phyloP scores from a whole-genome alignment of 1,140 invertebrate genomes.

The Anastatus disparis region DNA sequence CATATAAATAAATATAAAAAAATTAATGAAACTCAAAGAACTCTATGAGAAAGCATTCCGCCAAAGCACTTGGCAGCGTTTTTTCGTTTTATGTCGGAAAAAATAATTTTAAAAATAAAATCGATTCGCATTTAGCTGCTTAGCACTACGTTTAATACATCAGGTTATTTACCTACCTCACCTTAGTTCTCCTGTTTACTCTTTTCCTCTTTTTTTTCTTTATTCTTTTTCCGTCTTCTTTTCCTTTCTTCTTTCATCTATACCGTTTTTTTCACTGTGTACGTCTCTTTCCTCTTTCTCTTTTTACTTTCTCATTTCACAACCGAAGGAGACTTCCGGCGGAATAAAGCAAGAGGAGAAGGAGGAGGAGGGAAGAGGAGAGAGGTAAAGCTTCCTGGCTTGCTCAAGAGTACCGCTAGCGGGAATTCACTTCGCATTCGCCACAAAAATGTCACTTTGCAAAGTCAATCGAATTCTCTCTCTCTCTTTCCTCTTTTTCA shows the following conservation, averaged over 20 bases:
- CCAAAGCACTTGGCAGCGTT: no score
- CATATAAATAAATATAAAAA: no score
- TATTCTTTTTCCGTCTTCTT: no score
- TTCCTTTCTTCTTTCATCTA: neutral
- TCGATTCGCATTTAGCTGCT: no score
- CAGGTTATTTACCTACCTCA: neutral
- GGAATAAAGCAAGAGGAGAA: constrained; percentile 14
- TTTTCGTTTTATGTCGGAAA: no score
- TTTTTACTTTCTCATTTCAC: constrained; percentile 48
- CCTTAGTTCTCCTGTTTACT: neutral
- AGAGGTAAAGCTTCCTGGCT: constrained; percentile 19
- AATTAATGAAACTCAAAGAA: no score
- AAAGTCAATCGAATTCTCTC: constrained; percentile 23
- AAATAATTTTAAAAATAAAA: no score
- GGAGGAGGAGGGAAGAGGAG: neutral
- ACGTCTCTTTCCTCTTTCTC: neutral
- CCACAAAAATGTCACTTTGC: constrained; percentile 35
- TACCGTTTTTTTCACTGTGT: neutral
- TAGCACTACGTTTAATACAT: no score
- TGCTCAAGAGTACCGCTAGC: constrained; percentile 28
- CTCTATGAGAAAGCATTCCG: no score
- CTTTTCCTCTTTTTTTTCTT: neutral
- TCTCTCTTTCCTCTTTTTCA: neutral
- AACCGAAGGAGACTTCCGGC: constrained; percentile 48
- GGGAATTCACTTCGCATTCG: constrained; percentile 41